Evolutionary conservation across 2,888 invertebrate genomes (phyloP), one percentile per base, ranked within the genome.

Genomic region (Miltochrista miniata): DNA sequence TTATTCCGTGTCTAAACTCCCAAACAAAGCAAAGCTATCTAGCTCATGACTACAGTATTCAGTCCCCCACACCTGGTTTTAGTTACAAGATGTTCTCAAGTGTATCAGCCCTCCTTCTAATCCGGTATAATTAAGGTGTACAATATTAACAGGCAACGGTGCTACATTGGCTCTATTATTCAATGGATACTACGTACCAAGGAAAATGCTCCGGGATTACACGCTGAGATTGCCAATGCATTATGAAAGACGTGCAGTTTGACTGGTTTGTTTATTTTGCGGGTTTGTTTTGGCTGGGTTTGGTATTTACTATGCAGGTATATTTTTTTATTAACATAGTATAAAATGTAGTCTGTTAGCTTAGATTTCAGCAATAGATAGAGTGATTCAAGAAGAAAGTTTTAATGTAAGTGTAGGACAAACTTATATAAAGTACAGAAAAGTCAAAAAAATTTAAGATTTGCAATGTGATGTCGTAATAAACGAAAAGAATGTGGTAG

Each of bases 131-230:
- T 68, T 68, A 68, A 62, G 58, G 47, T 47, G 59, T 68, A 46
- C 68, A 68, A 68, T 68, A 68, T 68, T 68, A 68, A 68, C 60
- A 42, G 31, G 12, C 56, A 61, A 63, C 45, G 47, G 58, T 67
- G 71, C 69, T 71, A 59, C 66, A 50, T 60, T 56, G 36, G 15
- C 48, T 68, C 56, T 72, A 79, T 80, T 81, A 81, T 81, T 80
- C 79, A 81, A 68, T 65, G 68, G 66, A 59, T 59, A 53, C 57
- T 38, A 11, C 53, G 51, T 59, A 47, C 44, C 50, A 55, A 48
- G 56, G 62, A 67, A 57, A 60, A 52, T 50, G 54, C 38, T 49
- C 50, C 33, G 36, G 49, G 62, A 68, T 68, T 68, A 68, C 68
- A 66, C 53, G 61, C 69, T 14, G 66, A 72, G 74, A 75, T 74